A percentile compares a stretch with the other conserved stretches of the same genome.
These are phyloP conservation scores for Protosalanx chinensis DNA, from an alignment of 2,797 vertebrate species.

Conservation along the genomic window DNA sequence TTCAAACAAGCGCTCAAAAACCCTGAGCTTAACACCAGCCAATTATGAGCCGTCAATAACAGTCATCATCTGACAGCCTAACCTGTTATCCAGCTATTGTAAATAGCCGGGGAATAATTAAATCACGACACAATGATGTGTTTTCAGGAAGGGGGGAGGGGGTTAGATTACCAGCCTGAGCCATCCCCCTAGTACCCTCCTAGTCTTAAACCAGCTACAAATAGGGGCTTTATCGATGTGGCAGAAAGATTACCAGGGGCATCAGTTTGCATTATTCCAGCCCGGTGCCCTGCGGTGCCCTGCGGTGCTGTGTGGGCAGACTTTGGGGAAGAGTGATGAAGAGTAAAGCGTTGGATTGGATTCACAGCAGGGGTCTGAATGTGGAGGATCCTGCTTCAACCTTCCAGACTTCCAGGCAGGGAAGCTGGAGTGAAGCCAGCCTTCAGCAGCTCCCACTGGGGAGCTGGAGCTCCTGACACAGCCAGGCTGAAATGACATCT, in stretches of 20 bases:
- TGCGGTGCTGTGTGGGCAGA: conserved; percentile 24
- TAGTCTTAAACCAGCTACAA: conserved; percentile 49
- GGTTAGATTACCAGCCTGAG: not conserved
- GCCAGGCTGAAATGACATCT: too few relatives aligned
- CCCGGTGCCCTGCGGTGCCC: conserved; percentile 4
- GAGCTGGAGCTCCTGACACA: not conserved
- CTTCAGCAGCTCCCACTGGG: not conserved
- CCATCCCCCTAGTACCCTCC: not conserved
- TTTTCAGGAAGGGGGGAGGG: not conserved
- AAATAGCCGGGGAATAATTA: not conserved
- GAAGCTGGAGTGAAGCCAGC: not conserved
- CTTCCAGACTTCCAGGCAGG: not conserved
- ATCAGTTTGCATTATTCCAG: conserved; percentile 19
- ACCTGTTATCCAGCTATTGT: conserved; percentile 25
- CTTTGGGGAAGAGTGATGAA: conserved; percentile 27
- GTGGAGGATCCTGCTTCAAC: conserved; percentile 36
- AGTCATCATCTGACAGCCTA: conserved; percentile 19
- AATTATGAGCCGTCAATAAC: conserved; percentile 26
- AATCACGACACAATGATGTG: conserved; percentile 1
- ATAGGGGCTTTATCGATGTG: conserved; percentile 37
- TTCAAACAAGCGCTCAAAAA: conserved; percentile 9
- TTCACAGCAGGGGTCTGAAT: conserved; percentile 40
- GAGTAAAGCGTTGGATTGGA: conserved; percentile 36
- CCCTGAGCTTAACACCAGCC: conserved; percentile 11
- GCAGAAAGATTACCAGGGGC: conserved; percentile 22